These are phyloP conservation scores for Trigoniulus corallinus DNA, from an alignment of 1,140 invertebrate genomes.

Conservation along the genomic window DNA sequence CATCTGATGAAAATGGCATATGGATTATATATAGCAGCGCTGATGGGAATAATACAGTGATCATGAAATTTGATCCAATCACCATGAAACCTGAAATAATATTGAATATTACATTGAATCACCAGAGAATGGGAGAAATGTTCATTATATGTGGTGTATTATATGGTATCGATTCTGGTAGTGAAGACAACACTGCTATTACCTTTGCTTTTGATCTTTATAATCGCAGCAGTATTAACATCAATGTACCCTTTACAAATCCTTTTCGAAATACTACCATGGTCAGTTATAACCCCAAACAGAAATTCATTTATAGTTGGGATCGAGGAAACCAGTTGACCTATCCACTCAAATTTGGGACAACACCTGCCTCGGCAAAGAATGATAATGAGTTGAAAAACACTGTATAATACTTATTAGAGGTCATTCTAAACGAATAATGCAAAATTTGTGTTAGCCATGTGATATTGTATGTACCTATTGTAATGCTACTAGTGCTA, in stretches of 20 bases:
- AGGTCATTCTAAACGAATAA: no score
- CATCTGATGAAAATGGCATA: constrained; percentile 80
- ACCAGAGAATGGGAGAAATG: constrained; percentile 67
- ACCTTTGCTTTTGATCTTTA: constrained; percentile 69
- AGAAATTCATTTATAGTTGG: constrained; percentile 80
- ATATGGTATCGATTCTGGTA: constrained; percentile 74
- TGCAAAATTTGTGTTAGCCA: no score
- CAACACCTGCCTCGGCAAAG: no score
- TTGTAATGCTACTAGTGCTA: no score
- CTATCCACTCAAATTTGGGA: constrained; percentile 56
- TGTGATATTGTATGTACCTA: no score
- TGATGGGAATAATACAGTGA: constrained; percentile 60
- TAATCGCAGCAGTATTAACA: constrained; percentile 39
- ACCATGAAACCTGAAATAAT: constrained; percentile 49
- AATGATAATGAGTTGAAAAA: no score
- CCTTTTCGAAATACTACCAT: constrained; percentile 81
- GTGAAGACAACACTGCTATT: constrained; percentile 64
- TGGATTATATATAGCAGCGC: constrained; percentile 68
- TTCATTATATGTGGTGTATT: constrained; percentile 87
- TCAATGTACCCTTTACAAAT: constrained; percentile 51
- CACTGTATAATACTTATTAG: no score
- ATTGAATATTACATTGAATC: constrained; percentile 82
- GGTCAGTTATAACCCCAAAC: constrained; percentile 72
- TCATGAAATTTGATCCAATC: constrained; percentile 53
- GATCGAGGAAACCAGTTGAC: constrained; percentile 87